A percentile compares a stretch with the other conserved stretches of the same genome.
Evolutionary conservation across 2,888 invertebrate genomes (phyloP).

Genomic region (Cerastis leucographa): DNA sequence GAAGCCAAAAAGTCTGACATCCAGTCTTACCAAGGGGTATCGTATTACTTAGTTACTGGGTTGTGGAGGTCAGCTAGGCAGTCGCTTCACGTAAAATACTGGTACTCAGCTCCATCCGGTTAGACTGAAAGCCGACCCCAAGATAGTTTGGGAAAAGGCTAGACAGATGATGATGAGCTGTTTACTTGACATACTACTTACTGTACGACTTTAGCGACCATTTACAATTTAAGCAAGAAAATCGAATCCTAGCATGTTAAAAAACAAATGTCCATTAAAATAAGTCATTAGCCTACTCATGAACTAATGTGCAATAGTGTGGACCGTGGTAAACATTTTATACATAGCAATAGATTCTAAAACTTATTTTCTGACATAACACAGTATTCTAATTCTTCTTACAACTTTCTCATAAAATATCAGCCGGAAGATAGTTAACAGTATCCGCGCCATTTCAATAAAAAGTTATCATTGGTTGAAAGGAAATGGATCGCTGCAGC

Average conservation of each 20-base stretch:
- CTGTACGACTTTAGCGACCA: neutral
- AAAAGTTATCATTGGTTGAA: constrained; percentile 37
- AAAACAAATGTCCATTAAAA: neutral
- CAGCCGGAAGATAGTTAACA: constrained; percentile 30
- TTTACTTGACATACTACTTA: neutral
- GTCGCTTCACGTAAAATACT: too few species aligned
- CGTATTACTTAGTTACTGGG: too few species aligned
- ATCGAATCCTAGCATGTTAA: neutral
- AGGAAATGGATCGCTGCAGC: constrained; percentile 47
- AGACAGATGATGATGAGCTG: too few species aligned
- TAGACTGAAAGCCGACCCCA: too few species aligned
- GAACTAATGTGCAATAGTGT: neutral
- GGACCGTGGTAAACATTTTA: neutral
- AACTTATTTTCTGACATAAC: neutral
- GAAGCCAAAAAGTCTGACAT: too few species aligned
- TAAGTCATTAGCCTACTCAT: neutral
- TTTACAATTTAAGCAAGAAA: neutral
- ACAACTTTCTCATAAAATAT: constrained; percentile 26
- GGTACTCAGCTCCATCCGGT: too few species aligned
- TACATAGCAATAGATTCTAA: neutral
- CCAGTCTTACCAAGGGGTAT: too few species aligned
- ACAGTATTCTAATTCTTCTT: neutral
- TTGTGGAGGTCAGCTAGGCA: too few species aligned
- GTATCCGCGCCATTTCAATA: constrained; percentile 47
- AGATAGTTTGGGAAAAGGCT: too few species aligned